Evolutionary conservation across 2,888 invertebrate species (phyloP).

Genomic region (Dryadula phaetusa): DNA sequence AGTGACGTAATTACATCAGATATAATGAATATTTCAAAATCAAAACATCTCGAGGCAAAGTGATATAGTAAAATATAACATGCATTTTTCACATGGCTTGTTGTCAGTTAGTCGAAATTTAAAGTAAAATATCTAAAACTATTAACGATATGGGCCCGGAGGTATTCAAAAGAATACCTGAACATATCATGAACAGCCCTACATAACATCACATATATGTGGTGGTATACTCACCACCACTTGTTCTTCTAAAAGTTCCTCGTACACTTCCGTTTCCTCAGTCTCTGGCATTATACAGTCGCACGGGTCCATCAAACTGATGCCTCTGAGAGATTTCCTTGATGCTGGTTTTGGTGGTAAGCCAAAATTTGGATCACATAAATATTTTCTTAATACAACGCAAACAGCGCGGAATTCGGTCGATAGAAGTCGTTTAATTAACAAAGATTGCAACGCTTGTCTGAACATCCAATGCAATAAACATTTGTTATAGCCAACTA

Average conservation of each 20-base stretch:
- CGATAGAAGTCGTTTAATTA: conserved; percentile 55
- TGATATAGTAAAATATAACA: no score
- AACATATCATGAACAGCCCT: no score
- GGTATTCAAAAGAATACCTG: no score
- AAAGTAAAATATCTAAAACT: no score
- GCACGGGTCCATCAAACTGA: conserved; percentile 61
- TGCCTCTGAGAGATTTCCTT: conserved; percentile 54
- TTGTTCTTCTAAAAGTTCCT: conserved; percentile 54
- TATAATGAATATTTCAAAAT: no score
- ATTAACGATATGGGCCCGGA: no score
- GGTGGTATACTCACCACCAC: no score
- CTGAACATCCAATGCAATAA: conserved; percentile 76
- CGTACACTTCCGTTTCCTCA: conserved; percentile 57
- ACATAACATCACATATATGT: no score
- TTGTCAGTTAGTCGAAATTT: no score
- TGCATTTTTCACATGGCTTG: no score
- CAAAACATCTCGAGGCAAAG: no score
- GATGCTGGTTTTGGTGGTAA: conserved; percentile 60
- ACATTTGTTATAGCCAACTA: conserved; percentile 61
- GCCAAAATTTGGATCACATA: conserved; percentile 74
- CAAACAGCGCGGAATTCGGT: conserved; percentile 57
- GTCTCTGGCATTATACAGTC: conserved; percentile 65
- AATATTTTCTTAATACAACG: conserved; percentile 59
- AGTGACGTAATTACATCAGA: no score
- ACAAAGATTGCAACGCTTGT: conserved; percentile 64